Evolutionary conservation across 1,140 invertebrate species (phyloP).

Genomic region (Pristionchus pacificus): DNA sequence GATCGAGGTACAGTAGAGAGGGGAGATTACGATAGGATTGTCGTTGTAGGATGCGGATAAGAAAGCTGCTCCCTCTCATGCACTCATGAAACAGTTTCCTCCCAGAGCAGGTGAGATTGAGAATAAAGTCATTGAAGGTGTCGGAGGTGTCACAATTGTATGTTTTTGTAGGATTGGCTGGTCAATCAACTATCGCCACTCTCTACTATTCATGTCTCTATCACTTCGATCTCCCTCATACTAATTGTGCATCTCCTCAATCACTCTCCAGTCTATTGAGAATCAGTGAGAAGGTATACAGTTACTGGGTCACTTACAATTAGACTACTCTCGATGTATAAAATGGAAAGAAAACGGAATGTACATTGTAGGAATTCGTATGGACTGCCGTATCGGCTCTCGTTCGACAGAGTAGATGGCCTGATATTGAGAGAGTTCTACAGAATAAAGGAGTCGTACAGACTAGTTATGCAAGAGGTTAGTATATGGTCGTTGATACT

Average conservation of each 20-base stretch:
- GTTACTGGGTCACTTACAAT: too few relatives aligned
- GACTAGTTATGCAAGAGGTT: background rate
- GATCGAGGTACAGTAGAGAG: background rate
- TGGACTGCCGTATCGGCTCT: conserved; percentile 12
- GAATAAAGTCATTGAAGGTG: background rate
- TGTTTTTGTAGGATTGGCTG: background rate
- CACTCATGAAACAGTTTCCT: background rate
- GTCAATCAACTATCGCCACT: conserved; percentile 15
- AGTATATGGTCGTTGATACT: background rate
- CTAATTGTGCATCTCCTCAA: too few relatives aligned
- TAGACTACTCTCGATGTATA: too few relatives aligned
- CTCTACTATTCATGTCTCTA: conserved; percentile 28
- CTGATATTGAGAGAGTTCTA: conserved; percentile 8
- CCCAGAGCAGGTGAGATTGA: background rate
- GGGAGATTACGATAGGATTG: too few relatives aligned
- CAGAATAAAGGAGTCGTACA: conserved; percentile 3
- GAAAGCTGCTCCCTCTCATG: background rate
- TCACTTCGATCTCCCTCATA: conserved; percentile 13
- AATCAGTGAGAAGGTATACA: too few relatives aligned
- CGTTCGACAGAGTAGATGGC: conserved; percentile 11
- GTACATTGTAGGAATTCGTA: too few relatives aligned
- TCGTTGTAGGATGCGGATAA: background rate
- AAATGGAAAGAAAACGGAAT: too few relatives aligned
- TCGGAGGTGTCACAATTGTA: background rate
- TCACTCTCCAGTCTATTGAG: too few relatives aligned